Evolutionary conservation across 2,113 vertebrate genomes (phyloP).

Genomic region (Petaurus breviceps): DNA sequence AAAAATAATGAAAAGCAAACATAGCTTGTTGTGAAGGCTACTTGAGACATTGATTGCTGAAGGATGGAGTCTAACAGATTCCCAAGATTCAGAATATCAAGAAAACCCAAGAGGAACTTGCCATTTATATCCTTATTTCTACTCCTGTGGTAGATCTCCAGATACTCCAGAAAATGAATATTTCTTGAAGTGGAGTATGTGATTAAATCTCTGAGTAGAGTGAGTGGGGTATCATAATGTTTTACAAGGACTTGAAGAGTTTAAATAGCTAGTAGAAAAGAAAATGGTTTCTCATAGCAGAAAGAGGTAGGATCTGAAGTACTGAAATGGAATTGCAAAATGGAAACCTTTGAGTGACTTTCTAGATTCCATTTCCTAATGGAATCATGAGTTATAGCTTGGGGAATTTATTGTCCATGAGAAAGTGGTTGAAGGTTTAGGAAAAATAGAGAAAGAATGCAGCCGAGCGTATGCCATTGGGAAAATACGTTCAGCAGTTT

Average conservation of each 20-base stretch:
- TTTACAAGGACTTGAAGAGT: slow-evolving; percentile 65
- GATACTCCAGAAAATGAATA: slow-evolving; percentile 72
- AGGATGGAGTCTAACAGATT: slow-evolving; percentile 40
- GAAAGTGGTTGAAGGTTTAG: slow-evolving; percentile 35
- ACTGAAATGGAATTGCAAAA: slow-evolving; percentile 57
- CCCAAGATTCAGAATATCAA: slow-evolving; percentile 59
- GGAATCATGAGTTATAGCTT: slow-evolving; percentile 43
- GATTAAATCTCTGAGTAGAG: slow-evolving; percentile 62
- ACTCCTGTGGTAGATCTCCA: slow-evolving; percentile 47
- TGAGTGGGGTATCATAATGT: slow-evolving; percentile 69
- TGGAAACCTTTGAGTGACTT: slow-evolving; percentile 74
- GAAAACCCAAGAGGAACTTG: slow-evolving; percentile 56
- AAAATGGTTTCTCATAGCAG: slow-evolving; percentile 62
- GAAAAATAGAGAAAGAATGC: slow-evolving; percentile 48
- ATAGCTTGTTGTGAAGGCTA: slow-evolving; percentile 3
- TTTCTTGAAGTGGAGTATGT: slow-evolving; percentile 69
- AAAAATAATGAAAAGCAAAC: slow-evolving; percentile 37
- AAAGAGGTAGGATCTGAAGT: slow-evolving; percentile 54
- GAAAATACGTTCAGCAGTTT: not conserved
- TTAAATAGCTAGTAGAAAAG: slow-evolving; percentile 66
- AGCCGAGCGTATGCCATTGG: not conserved
- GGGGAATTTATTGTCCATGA: slow-evolving; percentile 46
- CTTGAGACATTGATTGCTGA: slow-evolving; percentile 40
- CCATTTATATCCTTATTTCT: slow-evolving; percentile 60
- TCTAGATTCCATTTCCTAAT: slow-evolving; percentile 73